Percentiles rank a stretch among this genome's conserved stretches.
phyloP scores from a whole-genome alignment of 2,888 invertebrate species.

The Epinotia nisella region DNA sequence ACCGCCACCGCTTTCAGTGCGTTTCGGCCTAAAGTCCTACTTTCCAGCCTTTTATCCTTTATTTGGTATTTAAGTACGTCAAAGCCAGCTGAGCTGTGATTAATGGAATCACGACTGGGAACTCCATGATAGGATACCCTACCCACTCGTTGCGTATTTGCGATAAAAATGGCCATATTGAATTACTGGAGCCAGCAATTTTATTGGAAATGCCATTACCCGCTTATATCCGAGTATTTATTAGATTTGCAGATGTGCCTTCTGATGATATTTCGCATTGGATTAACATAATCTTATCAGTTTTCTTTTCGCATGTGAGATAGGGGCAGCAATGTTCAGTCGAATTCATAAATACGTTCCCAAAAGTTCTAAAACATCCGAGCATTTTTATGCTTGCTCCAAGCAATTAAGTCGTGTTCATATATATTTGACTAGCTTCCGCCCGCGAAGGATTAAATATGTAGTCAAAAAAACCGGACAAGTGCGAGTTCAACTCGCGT shows the following conservation, averaged over 20 bases:
- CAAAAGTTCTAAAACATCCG: too few species aligned
- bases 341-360: too few species aligned
- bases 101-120: constrained; percentile 13
- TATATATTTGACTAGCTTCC: too few species aligned
- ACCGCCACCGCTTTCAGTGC: too few species aligned
- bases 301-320: neutral
- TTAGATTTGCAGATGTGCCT: constrained; percentile 1
- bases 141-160: constrained; percentile 8
- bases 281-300: neutral
- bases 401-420: too few species aligned
- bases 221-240: constrained; percentile 1
- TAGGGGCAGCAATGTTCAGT: neutral
- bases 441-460: too few species aligned
- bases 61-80: constrained; percentile 14
- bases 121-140: neutral
- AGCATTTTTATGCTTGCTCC: too few species aligned
- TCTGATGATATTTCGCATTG: neutral
- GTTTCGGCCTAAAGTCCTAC: neutral
- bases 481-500: too few species aligned
- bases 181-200: constrained; percentile 6
- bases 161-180: constrained; percentile 11
- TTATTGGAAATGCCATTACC: neutral
- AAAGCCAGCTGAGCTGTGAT: constrained; percentile 1
- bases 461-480: too few species aligned
- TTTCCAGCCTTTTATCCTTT: neutral